phyloP scores from a whole-genome alignment of 2,797 vertebrate genomes.

The Mormyrus proboscirostris region DNA sequence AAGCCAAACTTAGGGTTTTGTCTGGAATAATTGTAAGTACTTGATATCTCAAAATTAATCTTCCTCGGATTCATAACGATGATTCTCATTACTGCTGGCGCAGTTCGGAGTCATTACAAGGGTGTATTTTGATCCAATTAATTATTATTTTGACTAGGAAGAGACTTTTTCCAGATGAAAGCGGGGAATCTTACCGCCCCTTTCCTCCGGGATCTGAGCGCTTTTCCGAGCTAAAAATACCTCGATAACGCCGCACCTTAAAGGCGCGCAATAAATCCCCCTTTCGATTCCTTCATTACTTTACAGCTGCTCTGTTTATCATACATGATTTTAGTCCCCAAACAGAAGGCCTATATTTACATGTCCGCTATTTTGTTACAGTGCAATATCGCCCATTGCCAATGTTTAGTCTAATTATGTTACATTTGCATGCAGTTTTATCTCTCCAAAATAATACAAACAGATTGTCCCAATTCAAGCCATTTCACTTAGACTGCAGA shows the following conservation, averaged over 20 bases:
- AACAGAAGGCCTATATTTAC: not conserved
- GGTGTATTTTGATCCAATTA: slow-evolving; percentile 70
- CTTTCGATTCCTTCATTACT: slow-evolving; percentile 64
- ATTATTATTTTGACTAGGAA: slow-evolving; percentile 76
- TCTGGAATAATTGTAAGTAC: not conserved
- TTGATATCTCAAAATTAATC: slow-evolving; percentile 39
- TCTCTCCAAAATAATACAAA: not conserved
- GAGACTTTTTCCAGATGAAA: slow-evolving; percentile 70
- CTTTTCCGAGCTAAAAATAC: slow-evolving; percentile 74
- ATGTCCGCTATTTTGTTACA: not conserved
- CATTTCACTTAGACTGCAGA: not conserved
- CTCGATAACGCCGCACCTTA: slow-evolving; percentile 49
- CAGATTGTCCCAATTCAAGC: not conserved
- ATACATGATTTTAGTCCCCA: not conserved
- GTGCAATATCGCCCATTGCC: not conserved
- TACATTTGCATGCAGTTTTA: not conserved
- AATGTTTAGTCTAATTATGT: not conserved
- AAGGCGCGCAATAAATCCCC: slow-evolving; percentile 54
- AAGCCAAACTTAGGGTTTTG: not conserved
- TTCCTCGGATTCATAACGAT: slow-evolving; percentile 40
- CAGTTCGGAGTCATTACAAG: slow-evolving; percentile 46
- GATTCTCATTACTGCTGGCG: slow-evolving; percentile 53
- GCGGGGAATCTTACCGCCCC: slow-evolving; percentile 65
- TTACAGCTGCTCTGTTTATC: slow-evolving; percentile 60
- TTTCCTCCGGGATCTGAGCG: slow-evolving; percentile 73